These are phyloP conservation scores for Brachypodius melanocephalos DNA, from an alignment of 2,113 vertebrate genomes.

Conservation along the genomic window DNA sequence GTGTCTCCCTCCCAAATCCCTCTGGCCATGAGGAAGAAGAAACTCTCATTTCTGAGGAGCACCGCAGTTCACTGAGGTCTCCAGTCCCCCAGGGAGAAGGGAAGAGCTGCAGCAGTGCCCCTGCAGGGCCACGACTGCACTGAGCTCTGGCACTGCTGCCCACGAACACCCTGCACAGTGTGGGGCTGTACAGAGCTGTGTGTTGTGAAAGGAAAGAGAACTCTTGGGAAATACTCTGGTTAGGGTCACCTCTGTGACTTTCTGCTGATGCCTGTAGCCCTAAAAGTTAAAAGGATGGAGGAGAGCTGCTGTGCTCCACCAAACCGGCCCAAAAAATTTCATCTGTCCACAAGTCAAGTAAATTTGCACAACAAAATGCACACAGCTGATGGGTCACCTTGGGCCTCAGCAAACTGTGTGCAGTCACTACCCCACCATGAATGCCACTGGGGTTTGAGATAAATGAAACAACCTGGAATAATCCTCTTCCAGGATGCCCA, in stretches of 20 bases:
- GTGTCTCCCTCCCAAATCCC: not conserved
- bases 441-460: not conserved
- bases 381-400: rapidly evolving
- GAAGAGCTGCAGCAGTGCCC: not conserved
- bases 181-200: not conserved
- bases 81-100: not conserved
- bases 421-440: not conserved
- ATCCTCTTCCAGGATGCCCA: not conserved
- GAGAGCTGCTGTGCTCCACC: slow-evolving; percentile 65
- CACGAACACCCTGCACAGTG: not conserved
- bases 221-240: not conserved
- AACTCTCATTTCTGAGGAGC: not conserved
- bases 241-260: slow-evolving; percentile 66
- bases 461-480: not conserved
- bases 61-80: not conserved
- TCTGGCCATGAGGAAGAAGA: not conserved
- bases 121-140: rapidly evolving
- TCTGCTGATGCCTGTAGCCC: not conserved
- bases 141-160: not conserved
- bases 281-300: slow-evolving; percentile 75
- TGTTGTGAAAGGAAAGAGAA: not conserved
- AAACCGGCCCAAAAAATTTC: not conserved
- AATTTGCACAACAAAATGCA: slow-evolving; percentile 26
- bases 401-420: not conserved
- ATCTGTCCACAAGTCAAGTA: slow-evolving; percentile 69